Percentiles rank a stretch among this genome's conserved stretches.
Conservation (phyloP, 2,113 vertebrate genomes). For the Prochilodus magdalenae region DNA sequence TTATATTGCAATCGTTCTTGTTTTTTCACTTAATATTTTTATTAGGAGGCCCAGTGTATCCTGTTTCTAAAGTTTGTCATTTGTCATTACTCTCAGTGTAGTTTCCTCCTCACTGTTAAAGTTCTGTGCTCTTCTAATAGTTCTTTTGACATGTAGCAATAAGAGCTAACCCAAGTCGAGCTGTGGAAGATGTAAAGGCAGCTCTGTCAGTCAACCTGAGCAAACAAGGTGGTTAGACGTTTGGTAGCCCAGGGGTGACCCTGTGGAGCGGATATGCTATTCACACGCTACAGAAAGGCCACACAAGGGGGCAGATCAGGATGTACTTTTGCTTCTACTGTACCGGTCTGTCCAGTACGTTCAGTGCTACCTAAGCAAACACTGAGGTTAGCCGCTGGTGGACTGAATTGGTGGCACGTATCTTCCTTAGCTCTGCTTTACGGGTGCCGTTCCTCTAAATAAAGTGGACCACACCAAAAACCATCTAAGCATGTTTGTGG, state of each 20-base stretch:
- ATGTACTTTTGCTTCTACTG: slow-evolving; percentile 35
- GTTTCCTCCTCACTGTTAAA: slow-evolving; percentile 4
- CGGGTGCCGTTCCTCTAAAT: not conserved
- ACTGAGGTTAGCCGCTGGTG: slow-evolving; percentile 21
- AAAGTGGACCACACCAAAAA: not conserved
- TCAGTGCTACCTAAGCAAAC: slow-evolving; percentile 37
- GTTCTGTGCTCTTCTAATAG: slow-evolving; percentile 16
- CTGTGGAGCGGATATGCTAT: slow-evolving; percentile 31
- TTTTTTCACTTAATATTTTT: too few relatives aligned
- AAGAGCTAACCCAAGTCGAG: slow-evolving; percentile 6
- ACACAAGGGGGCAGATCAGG: not conserved
- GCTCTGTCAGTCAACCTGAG: slow-evolving; percentile 11
- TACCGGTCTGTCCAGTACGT: slow-evolving; percentile 48
- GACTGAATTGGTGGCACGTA: slow-evolving; percentile 1
- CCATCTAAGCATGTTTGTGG: not conserved
- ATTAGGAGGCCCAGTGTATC: not conserved
- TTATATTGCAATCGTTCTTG: too few relatives aligned
- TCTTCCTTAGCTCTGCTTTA: not conserved
- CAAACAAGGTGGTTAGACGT: slow-evolving; percentile 13
- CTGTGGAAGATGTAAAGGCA: slow-evolving; percentile 27
- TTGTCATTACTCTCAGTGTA: not conserved
- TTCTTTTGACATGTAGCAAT: slow-evolving; percentile 20
- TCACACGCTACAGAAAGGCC: slow-evolving; percentile 30
- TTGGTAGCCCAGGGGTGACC: slow-evolving; percentile 20
- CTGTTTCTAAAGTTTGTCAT: not conserved